These are phyloP conservation scores for Ostrea edulis DNA, from an alignment of 1,140 invertebrate genomes.

Conservation along the genomic window DNA sequence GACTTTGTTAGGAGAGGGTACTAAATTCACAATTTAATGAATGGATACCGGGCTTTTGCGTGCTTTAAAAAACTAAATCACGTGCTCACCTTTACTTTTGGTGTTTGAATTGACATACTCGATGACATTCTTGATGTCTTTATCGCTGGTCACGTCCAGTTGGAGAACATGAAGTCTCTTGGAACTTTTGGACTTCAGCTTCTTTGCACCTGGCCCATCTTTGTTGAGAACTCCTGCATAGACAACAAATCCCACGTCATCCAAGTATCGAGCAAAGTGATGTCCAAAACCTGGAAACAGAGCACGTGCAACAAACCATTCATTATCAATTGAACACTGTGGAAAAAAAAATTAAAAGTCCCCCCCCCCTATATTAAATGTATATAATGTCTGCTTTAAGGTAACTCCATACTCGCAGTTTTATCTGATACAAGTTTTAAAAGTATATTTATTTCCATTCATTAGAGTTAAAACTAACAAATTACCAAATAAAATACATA, in stretches of 20 bases:
- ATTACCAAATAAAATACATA: too few relatives aligned
- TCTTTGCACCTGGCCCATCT: constrained; percentile 77
- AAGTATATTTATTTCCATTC: too few relatives aligned
- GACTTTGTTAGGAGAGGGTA: too few relatives aligned
- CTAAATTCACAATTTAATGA: too few relatives aligned
- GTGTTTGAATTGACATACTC: constrained; percentile 53
- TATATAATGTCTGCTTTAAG: too few relatives aligned
- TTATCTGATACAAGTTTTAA: too few relatives aligned
- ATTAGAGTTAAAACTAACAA: too few relatives aligned
- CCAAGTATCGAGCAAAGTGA: constrained; percentile 78
- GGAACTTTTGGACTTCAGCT: constrained; percentile 68
- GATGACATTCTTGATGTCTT: constrained; percentile 57
- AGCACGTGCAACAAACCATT: background rate
- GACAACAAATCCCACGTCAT: constrained; percentile 77
- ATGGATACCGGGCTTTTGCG: too few relatives aligned
- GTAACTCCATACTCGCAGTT: too few relatives aligned
- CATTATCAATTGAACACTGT: too few relatives aligned
- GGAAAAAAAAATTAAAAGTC: too few relatives aligned
- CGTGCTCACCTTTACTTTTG: constrained; percentile 58
- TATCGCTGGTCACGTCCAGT: constrained; percentile 66
- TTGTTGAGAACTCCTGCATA: constrained; percentile 85
- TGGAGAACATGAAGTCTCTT: constrained; percentile 59
- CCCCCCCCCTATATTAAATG: too few relatives aligned
- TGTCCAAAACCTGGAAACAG: constrained; percentile 68
- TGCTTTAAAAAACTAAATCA: background rate